phyloP scores from a whole-genome alignment of 1,140 invertebrate genomes.

The Cotesia vestalis region DNA sequence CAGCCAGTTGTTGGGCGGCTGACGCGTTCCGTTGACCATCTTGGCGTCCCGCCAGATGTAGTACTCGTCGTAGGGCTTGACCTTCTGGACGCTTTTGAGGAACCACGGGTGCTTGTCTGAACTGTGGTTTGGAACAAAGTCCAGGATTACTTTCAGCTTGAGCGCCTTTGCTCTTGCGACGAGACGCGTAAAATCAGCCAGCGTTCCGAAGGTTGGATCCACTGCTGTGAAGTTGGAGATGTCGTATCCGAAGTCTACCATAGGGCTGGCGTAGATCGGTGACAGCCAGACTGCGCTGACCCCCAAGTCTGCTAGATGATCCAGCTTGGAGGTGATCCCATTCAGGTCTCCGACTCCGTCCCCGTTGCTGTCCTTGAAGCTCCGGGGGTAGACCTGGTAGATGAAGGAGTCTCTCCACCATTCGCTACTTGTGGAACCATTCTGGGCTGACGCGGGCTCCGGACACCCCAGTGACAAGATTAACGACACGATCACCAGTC shows the following conservation, averaged over 20 bases:
- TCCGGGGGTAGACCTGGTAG: constrained; percentile 83
- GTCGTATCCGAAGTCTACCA: constrained; percentile 65
- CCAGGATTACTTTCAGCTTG: constrained; percentile 71
- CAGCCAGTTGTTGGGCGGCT: constrained; percentile 59
- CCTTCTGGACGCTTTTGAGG: constrained; percentile 66
- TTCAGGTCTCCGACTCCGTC: constrained; percentile 82
- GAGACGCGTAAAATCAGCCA: constrained; percentile 65
- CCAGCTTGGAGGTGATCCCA: constrained; percentile 45
- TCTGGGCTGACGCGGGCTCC: background rate
- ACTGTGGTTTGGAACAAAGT: constrained; percentile 82
- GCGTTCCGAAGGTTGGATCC: constrained; percentile 63
- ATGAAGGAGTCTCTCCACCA: constrained; percentile 80
- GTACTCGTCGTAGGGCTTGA: constrained; percentile 72
- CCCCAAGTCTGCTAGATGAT: constrained; percentile 48
- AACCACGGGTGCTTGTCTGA: constrained; percentile 79
- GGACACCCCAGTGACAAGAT: no score
- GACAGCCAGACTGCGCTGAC: constrained; percentile 64
- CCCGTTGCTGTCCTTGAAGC: constrained; percentile 80
- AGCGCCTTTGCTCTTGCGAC: constrained; percentile 43
- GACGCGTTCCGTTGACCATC: constrained; percentile 52
- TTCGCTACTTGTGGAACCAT: background rate
- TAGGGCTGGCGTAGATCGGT: constrained; percentile 65
- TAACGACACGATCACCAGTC: constrained; percentile 18
- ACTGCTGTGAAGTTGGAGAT: constrained; percentile 62
- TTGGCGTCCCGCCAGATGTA: constrained; percentile 75